Conservation (phyloP, 2,888 invertebrate species). For the Labia minor region DNA sequence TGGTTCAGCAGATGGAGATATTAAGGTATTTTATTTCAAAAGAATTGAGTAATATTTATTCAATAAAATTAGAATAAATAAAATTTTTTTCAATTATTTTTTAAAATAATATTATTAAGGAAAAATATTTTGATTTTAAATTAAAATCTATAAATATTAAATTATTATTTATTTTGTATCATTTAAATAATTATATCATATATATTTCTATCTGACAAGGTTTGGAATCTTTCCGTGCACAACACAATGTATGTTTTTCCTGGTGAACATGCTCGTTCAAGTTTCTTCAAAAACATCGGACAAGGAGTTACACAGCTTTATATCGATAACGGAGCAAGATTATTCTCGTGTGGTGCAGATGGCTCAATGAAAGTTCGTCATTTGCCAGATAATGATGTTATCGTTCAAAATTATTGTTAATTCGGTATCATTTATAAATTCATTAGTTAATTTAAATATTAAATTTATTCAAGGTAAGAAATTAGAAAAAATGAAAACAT, state of each 20-base stretch:
- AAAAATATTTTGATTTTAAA: too few relatives aligned
- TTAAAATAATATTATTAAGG: too few relatives aligned
- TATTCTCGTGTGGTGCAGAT: conserved; percentile 98
- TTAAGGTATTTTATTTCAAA: conserved; percentile 52
- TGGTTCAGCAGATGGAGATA: conserved; percentile 86
- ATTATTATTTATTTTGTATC: too few relatives aligned
- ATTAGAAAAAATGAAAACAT: not conserved
- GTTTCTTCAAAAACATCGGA: conserved; percentile 95
- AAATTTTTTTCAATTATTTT: too few relatives aligned
- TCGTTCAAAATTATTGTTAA: conserved; percentile 45
- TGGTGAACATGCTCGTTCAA: conserved; percentile 89
- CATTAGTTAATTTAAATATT: not conserved
- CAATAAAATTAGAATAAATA: too few relatives aligned
- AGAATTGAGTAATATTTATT: not conserved
- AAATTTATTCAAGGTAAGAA: not conserved
- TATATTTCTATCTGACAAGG: conserved; percentile 41
- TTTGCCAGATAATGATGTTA: conserved; percentile 67
- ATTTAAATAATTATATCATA: too few relatives aligned
- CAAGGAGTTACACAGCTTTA: conserved; percentile 93
- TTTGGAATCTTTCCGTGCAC: conserved; percentile 86
- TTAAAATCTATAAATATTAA: too few relatives aligned
- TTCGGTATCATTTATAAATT: not conserved
- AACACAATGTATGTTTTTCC: conserved; percentile 77
- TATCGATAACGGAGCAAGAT: conserved; percentile 74
- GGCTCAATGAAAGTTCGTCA: conserved; percentile 96